Evolutionary conservation across 2,113 vertebrate species (phyloP), one percentile per base, ranked within the genome.

Genomic region (Candoia aspera): DNA sequence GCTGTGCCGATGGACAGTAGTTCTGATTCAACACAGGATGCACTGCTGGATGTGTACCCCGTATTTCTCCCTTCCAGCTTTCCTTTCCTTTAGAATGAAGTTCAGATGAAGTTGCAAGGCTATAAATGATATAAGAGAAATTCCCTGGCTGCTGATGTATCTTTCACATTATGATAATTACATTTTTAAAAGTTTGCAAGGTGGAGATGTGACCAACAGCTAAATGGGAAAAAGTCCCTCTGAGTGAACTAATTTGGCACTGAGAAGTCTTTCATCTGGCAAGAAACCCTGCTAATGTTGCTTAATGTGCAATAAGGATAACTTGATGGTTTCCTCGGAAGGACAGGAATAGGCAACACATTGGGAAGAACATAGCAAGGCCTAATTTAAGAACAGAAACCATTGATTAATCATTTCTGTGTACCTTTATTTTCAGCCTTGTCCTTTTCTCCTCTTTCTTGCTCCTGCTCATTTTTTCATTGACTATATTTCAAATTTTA

Each of bases 131-230:
- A 83, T 46, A 59, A 55, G 55, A 92, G 49, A 90, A 90, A 87
- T 26, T 90, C 64, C 58, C 84, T 87, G n/a, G 64, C 58, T 64
- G 13, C 46, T 83, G 24, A 58, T 33, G 19, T 46, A 93, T 83
- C 93, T 91, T 86, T 87, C 53, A 87, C 33, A 58, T 92, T 90
- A 84, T 87, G 58, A 42, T 90, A 49, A 84, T 92, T 93, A 84
- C 46, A 93, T 53, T 42, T 23, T n/a, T 21, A 87, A n/a, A 89
- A 79, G 46, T 91, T 26, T 23, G 86, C 23, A 54, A 93, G 90
- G 92, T 92, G 64, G 37, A 59, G 37, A 33, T 60, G 79, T 55
- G 5, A 46, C 58, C 88, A 90, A 90, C 87, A 90, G 53, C 54
- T 91, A 89, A 37, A 55, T 91, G 87, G 64, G 26, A 13, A 87